Evolutionary conservation across 1,140 invertebrate species (phyloP).

Genomic region (Ostrea edulis): DNA sequence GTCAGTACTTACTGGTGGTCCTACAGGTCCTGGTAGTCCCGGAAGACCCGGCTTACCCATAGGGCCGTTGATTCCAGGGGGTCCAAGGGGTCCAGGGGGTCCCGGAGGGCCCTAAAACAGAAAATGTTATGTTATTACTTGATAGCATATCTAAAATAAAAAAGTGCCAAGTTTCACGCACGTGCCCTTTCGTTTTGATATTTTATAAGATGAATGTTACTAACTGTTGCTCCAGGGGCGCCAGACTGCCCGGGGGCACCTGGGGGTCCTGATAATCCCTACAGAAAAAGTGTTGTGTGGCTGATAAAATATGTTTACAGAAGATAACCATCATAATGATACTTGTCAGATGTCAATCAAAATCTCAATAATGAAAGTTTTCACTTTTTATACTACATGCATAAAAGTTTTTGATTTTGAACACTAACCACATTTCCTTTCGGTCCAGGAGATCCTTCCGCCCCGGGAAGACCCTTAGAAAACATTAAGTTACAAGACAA

Average conservation of each 20-base stretch:
- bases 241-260: slow-evolving; percentile 73
- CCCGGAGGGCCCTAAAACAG: slow-evolving; percentile 73
- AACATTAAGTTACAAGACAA: slow-evolving; percentile 65
- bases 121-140: not conserved
- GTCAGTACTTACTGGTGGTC: slow-evolving; percentile 62
- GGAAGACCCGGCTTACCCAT: slow-evolving; percentile 72
- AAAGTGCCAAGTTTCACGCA: not conserved
- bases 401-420: too few species aligned
- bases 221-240: slow-evolving; percentile 71
- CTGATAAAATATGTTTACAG: not conserved
- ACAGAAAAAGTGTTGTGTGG: slow-evolving; percentile 12
- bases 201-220: slow-evolving; percentile 46
- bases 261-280: slow-evolving; percentile 72
- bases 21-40: slow-evolving; percentile 67
- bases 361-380: too few species aligned
- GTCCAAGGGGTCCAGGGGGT: slow-evolving; percentile 72
- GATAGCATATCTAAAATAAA: not conserved
- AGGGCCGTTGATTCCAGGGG: slow-evolving; percentile 71
- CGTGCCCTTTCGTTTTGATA: not conserved
- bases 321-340: too few species aligned
- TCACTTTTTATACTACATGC: too few species aligned
- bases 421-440: slow-evolving; percentile 84
- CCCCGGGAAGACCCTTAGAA: slow-evolving; percentile 72
- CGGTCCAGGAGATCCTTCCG: slow-evolving; percentile 69
- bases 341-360: too few species aligned